These are phyloP conservation scores for Gulo gulo DNA, from an alignment of 2,113 vertebrate species.

Conservation along the genomic window DNA sequence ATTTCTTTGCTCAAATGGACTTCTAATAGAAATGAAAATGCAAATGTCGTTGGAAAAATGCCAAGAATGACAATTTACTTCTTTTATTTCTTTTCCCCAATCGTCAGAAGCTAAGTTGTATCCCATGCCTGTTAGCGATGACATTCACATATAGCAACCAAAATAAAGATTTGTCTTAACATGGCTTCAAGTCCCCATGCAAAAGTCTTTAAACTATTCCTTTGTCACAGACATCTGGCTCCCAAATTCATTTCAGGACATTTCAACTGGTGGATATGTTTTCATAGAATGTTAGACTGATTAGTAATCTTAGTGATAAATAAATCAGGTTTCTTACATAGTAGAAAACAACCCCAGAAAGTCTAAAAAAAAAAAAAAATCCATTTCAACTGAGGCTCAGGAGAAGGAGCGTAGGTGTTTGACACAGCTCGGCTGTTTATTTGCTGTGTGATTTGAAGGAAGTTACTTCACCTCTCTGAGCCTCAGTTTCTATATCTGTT, in stretches of 20 bases:
- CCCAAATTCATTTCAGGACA: not conserved
- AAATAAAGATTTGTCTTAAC: not conserved
- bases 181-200: not conserved
- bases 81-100: not conserved
- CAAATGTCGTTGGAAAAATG: slow-evolving; percentile 25
- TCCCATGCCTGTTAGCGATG: not conserved
- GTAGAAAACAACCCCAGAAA: not conserved
- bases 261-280: not conserved
- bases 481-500: not conserved
- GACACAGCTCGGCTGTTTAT: not conserved
- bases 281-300: not conserved
- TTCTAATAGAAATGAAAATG: slow-evolving; percentile 50
- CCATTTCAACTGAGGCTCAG: not conserved
- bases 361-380: not conserved
- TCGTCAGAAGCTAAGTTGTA: not conserved
- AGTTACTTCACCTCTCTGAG: slow-evolving; percentile 25
- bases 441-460: not conserved
- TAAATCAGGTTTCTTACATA: not conserved
- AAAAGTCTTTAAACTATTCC: slow-evolving; percentile 22
- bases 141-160: not conserved
- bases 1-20: slow-evolving; percentile 33
- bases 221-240: not conserved
- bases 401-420: not conserved
- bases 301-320: not conserved
- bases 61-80: slow-evolving; percentile 4